Base-by-base conservation (phyloP, 2,797 vertebrate genomes). In the Bradypodion ventrale region DNA sequence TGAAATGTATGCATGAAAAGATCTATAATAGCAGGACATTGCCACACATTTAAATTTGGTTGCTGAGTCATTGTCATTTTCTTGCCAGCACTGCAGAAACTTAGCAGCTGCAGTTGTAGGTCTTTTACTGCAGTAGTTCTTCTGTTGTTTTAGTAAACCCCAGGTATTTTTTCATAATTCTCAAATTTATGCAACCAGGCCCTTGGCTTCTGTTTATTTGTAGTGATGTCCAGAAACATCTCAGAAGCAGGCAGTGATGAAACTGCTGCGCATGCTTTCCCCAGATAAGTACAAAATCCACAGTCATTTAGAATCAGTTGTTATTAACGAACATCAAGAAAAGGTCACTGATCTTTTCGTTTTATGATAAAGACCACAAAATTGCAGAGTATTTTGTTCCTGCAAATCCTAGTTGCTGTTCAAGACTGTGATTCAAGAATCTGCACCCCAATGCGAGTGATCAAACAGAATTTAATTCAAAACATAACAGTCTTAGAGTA, bases 1-100 rank as follows among this genome's bases (percentile, higher is more conserved):
- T 65, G 46, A 72, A 44, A 79, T 73, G 76, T 42, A 65, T 69
- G 49, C 80, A 63, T 0, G 88, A 80, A 46, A 89, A 77, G 74
- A 87, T 91, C 72, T 77, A 42, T 66, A 40, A 82, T 85, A 83
- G 83, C 62, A 6, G 7, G 40, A 83, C 62, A 3, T 69, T 84
- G 70, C 75, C 78, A 92, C 75, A 84, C 88, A 87, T 52, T 25
- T 75, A 88, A 85, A 85, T 4, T 8, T 80, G 82, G 87, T 3
- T 87, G 88, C 90, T 93, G 92, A 93, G 88, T 93, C 92, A 94
- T 74, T 77, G 87, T 49, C 82, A 15, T 78, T 90, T 76, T 65
- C 85, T 83, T 81, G 92, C 91, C 89, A 91, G 89, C 79, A 74
- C 83, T 89, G 90, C 90, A 93, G 91, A 88, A 82, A 12, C 63